phyloP scores from a whole-genome alignment of 2,888 invertebrate genomes.

The Belgica antarctica region DNA sequence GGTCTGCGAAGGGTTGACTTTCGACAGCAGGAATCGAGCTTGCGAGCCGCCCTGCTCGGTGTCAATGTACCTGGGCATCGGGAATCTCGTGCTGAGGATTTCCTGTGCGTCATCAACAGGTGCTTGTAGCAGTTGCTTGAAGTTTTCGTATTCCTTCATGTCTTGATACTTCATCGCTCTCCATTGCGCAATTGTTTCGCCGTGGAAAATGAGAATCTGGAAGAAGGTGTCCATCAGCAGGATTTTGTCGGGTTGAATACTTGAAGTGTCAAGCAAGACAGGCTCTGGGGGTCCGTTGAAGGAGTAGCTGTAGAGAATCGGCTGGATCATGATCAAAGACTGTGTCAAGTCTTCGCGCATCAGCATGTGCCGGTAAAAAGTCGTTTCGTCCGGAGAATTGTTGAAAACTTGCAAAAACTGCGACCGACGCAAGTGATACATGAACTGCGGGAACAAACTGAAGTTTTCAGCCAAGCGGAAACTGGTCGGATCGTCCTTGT shows the following conservation, averaged over 20 bases:
- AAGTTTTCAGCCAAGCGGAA: conserved; percentile 96
- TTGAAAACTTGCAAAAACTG: conserved; percentile 99
- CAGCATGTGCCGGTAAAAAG: conserved; percentile 96
- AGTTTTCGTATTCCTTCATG: conserved; percentile 95
- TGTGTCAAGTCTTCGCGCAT: conserved; percentile 97
- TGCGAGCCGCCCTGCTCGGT: conserved; percentile 99
- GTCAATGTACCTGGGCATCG: conserved; percentile 98
- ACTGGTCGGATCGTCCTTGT: conserved; percentile 94
- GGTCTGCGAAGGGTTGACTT: conserved; percentile 99
- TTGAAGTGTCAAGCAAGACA: conserved; percentile 93
- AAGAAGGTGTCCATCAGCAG: conserved; percentile 99
- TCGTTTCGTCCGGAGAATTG: conserved; percentile 99
- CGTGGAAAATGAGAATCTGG: conserved; percentile 98
- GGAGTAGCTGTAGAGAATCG: conserved; percentile 96
- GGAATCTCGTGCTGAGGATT: conserved; percentile 92
- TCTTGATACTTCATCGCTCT: conserved; percentile 93
- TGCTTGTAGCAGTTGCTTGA: conserved; percentile 87
- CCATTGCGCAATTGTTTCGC: conserved; percentile 99
- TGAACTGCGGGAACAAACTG: conserved; percentile 97
- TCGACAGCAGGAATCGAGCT: conserved; percentile 95
- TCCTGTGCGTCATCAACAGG: conserved; percentile 97
- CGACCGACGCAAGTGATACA: conserved; percentile 97
- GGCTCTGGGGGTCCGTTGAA: conserved; percentile 98
- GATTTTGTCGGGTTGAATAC: conserved; percentile 95
- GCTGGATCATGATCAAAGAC: conserved; percentile 99